Conservation (phyloP, 2,888 invertebrate genomes). For the Cantharis rustica region DNA sequence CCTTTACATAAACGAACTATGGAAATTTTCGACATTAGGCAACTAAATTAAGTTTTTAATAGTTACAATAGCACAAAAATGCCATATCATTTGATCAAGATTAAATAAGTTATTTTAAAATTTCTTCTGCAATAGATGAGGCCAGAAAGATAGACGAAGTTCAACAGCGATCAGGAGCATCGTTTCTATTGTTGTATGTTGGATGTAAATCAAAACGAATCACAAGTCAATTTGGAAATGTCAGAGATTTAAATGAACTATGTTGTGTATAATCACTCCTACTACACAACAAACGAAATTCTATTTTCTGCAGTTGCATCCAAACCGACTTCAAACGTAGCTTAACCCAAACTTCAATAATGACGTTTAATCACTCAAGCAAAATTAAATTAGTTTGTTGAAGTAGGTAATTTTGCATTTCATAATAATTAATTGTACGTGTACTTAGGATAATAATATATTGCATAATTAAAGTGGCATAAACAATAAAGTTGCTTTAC, state of each 20-base stretch:
- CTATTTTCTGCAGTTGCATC: neutral
- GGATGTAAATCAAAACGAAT: slow-evolving; percentile 41
- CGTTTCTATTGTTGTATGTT: slow-evolving; percentile 37
- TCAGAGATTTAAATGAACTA: slow-evolving; percentile 38
- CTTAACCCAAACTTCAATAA: neutral
- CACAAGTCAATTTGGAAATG: slow-evolving; percentile 43
- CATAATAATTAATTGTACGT: neutral
- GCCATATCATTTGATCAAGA: slow-evolving; percentile 21
- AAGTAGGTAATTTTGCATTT: neutral
- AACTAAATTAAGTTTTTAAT: slow-evolving; percentile 14
- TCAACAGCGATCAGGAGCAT: slow-evolving; percentile 27
- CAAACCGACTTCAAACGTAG: neutral
- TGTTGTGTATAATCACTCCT: slow-evolving; percentile 31
- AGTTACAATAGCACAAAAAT: slow-evolving; percentile 19
- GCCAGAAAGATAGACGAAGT: slow-evolving; percentile 18
- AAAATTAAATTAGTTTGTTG: neutral
- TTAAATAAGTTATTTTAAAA: slow-evolving; percentile 12
- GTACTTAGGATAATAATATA: neutral
- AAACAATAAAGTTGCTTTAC: no score
- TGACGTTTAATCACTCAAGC: neutral
- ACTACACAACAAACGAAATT: neutral
- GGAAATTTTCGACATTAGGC: neutral
- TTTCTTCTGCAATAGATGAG: slow-evolving; percentile 20
- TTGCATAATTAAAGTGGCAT: neutral
- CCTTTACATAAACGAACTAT: neutral